Conservation (phyloP, 2,113 vertebrate species). For the Eubucco bourcierii region DNA sequence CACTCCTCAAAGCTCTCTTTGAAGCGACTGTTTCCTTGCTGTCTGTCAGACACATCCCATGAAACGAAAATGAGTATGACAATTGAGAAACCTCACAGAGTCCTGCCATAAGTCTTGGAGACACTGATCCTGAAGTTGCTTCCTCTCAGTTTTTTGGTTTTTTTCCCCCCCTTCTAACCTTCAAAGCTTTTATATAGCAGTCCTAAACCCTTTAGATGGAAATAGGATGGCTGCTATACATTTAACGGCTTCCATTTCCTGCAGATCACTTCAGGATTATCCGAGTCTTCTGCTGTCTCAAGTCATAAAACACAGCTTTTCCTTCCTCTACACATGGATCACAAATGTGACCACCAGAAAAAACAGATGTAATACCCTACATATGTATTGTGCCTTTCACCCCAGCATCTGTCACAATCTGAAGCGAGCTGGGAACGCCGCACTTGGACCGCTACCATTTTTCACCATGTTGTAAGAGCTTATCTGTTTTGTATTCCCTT, state of each 20-base stretch:
- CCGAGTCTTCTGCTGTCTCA: background rate
- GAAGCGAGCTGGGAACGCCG: background rate
- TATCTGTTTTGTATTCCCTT: background rate
- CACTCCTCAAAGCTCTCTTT: background rate
- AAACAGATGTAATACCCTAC: background rate
- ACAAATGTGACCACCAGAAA: constrained; percentile 12
- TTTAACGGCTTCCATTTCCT: constrained; percentile 33
- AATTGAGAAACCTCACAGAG: background rate
- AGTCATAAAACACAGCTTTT: background rate
- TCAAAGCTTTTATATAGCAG: background rate
- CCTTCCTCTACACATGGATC: background rate
- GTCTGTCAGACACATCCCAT: background rate
- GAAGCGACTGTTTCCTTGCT: background rate
- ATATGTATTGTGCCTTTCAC: background rate
- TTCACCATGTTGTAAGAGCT: background rate
- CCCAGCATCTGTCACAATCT: background rate
- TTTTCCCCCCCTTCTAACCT: background rate
- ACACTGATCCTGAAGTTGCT: background rate
- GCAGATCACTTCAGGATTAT: background rate
- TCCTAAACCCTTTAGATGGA: background rate
- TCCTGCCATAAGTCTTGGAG: background rate
- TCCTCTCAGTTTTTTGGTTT: background rate
- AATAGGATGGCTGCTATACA: background rate
- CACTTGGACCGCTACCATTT: background rate
- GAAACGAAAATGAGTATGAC: background rate